Evolutionary conservation across 64 coral and sea anemone genomes (phyloP), one percentile per base, ranked within the genome.

Genomic region (Porites australiensis): DNA sequence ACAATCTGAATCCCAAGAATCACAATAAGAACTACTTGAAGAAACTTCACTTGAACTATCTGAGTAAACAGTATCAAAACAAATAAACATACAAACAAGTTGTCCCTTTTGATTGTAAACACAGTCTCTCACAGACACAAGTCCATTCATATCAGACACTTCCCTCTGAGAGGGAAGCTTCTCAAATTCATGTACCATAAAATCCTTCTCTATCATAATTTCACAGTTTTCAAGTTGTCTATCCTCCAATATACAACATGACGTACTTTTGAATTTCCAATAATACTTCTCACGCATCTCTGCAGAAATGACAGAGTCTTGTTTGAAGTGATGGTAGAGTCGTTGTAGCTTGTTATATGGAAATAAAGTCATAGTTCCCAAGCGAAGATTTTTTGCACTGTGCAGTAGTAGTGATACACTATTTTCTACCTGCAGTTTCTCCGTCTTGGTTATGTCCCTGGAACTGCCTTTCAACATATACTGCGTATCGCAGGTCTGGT

Each of bases 31-130:
- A 23, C 68, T 46, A 47, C 62, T 51, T 67, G 81, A 83, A 67
- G 43, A 50, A 50, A 47, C 19, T 8, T 48, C 81, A 67, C 81
- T 83, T 67, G 81, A 83, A 11, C 61, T 51, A 83, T 83, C 81
- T 21, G 81, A 83, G 45, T 68, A 63, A 12, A 18, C 63, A 51
- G 19, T 23, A 83, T 50, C 62, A 44, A 83, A 83, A 83, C 81
- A 83, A 67, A 83, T 68, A 68, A 67, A 67, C 81, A 83, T 83
- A 6, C 62, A 10, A 6, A 83, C 81, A 83, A 83, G 81, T 67
- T 83, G 81, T 21, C 81, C 81, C 46, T 83, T 50, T 12, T 50
- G 61, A 67, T 83, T 83, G 61, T 68, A 83, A 10, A 83, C 18
- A 16, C 81, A 83, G 62, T 83, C 81, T 50, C 63, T 83, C 22